Conservation (phyloP, 2,113 vertebrate species). For the Meles meles region DNA sequence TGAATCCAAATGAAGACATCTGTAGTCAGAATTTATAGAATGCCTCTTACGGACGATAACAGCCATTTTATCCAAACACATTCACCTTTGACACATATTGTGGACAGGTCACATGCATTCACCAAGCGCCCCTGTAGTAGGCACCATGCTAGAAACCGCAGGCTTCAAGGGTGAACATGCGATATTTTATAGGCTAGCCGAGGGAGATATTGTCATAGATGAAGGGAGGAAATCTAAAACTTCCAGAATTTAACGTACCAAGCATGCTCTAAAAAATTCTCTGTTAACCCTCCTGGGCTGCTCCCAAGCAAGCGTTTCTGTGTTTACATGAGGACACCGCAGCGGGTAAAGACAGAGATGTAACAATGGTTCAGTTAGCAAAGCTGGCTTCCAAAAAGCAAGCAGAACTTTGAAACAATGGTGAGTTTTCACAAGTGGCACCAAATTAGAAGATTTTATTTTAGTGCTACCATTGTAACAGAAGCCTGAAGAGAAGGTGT, state of each 20-base stretch:
- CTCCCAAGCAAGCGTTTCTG: background rate
- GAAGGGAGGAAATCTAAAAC: background rate
- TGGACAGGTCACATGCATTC: background rate
- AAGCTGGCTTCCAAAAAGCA: background rate
- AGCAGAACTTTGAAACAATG: background rate
- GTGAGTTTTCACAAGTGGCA: background rate
- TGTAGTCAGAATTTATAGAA: background rate
- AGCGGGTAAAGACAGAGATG: background rate
- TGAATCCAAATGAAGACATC: conserved; percentile 5
- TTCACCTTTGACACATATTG: background rate
- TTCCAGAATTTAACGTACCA: background rate
- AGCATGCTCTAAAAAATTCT: background rate
- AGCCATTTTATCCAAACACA: background rate
- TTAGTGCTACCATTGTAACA: background rate
- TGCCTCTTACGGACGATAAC: background rate
- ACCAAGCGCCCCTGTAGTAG: accelerated
- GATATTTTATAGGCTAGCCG: background rate
- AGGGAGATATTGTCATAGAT: too few relatives aligned
- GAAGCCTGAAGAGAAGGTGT: background rate
- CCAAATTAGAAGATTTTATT: background rate
- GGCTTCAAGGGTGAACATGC: background rate
- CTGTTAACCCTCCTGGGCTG: background rate
- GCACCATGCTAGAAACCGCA: accelerated
- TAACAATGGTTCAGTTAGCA: background rate
- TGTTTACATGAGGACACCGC: background rate